Evolutionary conservation across 2,888 invertebrate genomes (phyloP), one percentile per base, ranked within the genome.

Genomic region (Ornithoptera alexandrae): DNA sequence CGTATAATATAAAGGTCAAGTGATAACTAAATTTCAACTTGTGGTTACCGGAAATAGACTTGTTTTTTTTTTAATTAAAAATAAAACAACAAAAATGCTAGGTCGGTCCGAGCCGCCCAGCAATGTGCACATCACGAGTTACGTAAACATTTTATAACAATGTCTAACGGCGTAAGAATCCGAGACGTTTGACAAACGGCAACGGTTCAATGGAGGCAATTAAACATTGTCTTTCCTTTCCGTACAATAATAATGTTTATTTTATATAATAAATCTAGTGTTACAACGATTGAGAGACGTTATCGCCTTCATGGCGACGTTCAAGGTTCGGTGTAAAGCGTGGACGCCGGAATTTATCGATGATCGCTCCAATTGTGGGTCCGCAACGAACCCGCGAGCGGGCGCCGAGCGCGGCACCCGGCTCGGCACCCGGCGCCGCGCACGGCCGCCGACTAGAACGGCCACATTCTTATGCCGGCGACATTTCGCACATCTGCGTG

Each of bases 401-500:
- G 1, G 22, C 22, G 22, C 22, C 22, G 22, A 1, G 22, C 22
- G 22, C 22, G 22, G 22, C 22, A 22, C 22, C 22, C 22, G 22
- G 22, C 22, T 1, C 22, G 22, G 22, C 22, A 22, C 22, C 22
- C 22, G 22, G 42, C 58, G 58, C 53, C 67, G 53, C 72, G 69
- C 72, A 70, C 71, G 73, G 62, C 68, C 22, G n/a, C 50, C 71
- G 70, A 58, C 67, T 65, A 65, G 56, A 80, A 79, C 83, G 85
- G 85, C 81, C 80, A 71, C 77, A 84, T 86, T 84, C 81, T 82
- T 83, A 80, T 79, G 80, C 79, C 82, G 83, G 84, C 85, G 84
- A 74, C 75, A 77, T 80, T 86, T 85, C 82, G 87, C 90, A 89
- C 90, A 90, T 90, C 87, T 90, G 90, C 84, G 82, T 75, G 20